Conservation (phyloP, 2,888 invertebrate species). For the Diaperis boleti region DNA sequence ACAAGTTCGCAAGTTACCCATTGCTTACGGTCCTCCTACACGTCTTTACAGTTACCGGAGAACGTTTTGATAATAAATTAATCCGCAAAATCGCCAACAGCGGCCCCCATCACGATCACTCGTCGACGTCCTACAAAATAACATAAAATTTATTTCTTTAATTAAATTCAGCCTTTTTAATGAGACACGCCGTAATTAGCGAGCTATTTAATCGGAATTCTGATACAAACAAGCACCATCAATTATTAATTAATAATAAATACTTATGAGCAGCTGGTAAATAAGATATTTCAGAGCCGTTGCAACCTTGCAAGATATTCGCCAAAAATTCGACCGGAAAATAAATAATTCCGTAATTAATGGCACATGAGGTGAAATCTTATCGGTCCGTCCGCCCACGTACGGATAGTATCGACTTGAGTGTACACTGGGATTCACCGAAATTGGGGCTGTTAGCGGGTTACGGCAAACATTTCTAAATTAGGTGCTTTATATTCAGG, state of each 20-base stretch:
- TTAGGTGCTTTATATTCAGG: too few relatives aligned
- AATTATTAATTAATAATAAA: slow-evolving; percentile 38
- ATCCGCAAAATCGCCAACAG: slow-evolving; percentile 16
- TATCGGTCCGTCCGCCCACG: not conserved
- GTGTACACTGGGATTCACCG: too few relatives aligned
- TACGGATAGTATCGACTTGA: too few relatives aligned
- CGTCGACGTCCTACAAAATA: slow-evolving; percentile 8
- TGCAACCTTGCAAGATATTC: not conserved
- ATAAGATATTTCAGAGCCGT: not conserved
- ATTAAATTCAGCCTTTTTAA: slow-evolving; percentile 36
- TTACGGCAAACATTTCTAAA: too few relatives aligned
- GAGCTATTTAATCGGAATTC: slow-evolving; percentile 40
- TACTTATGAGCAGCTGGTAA: not conserved
- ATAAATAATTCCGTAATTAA: not conserved
- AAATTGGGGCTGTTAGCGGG: too few relatives aligned
- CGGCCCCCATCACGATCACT: slow-evolving; percentile 25
- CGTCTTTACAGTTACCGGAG: slow-evolving; percentile 31
- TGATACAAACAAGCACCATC: slow-evolving; percentile 24
- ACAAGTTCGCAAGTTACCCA: slow-evolving; percentile 29
- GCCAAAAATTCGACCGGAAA: not conserved
- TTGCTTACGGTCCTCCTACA: slow-evolving; percentile 29
- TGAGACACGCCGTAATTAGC: slow-evolving; percentile 38
- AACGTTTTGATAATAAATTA: slow-evolving; percentile 30
- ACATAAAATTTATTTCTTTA: slow-evolving; percentile 35
- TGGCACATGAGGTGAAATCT: not conserved